Percentiles rank a stretch among this genome's conserved stretches.
Conservation (phyloP, 2,113 vertebrate genomes). For the Seriola aureovittata region DNA sequence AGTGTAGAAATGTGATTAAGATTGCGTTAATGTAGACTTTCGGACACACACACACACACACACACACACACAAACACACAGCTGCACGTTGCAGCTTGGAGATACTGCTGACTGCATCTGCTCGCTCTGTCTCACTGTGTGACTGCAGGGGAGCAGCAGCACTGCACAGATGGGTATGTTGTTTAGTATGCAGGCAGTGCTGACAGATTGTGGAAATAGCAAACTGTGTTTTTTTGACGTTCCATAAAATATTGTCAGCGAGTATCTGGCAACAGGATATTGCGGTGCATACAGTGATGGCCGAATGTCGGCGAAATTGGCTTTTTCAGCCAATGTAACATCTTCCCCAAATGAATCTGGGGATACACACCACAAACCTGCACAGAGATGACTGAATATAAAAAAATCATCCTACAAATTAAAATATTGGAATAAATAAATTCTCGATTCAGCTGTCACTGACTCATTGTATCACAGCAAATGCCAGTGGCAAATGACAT, state of each 20-base stretch:
- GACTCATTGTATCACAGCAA: background rate
- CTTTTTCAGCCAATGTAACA: slow-evolving; percentile 23
- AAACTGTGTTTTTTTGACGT: slow-evolving; percentile 42
- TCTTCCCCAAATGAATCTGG: background rate
- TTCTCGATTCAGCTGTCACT: background rate
- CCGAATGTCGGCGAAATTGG: slow-evolving; percentile 35
- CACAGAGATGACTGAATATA: background rate
- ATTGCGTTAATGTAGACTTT: slow-evolving; percentile 57
- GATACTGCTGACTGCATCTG: slow-evolving; percentile 72
- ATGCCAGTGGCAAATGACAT: background rate
- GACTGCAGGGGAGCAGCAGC: slow-evolving; percentile 64
- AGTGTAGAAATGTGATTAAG: slow-evolving; percentile 66
- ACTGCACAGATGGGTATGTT: slow-evolving; percentile 74
- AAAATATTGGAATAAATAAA: background rate
- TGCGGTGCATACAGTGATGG: slow-evolving; percentile 4
- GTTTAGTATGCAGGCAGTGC: slow-evolving; percentile 61
- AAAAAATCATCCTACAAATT: background rate
- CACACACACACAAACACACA: slow-evolving; percentile 29
- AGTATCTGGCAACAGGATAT: slow-evolving; percentile 46
- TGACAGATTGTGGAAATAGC: slow-evolving; percentile 65
- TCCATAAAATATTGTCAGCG: slow-evolving; percentile 48
- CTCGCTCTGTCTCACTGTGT: slow-evolving; percentile 49
- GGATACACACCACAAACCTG: background rate
- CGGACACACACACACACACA: background rate
- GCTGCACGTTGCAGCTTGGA: slow-evolving; percentile 49